These are phyloP conservation scores for Chrysomallon squamiferum DNA, from an alignment of 1,140 invertebrate species.

Conservation along the genomic window DNA sequence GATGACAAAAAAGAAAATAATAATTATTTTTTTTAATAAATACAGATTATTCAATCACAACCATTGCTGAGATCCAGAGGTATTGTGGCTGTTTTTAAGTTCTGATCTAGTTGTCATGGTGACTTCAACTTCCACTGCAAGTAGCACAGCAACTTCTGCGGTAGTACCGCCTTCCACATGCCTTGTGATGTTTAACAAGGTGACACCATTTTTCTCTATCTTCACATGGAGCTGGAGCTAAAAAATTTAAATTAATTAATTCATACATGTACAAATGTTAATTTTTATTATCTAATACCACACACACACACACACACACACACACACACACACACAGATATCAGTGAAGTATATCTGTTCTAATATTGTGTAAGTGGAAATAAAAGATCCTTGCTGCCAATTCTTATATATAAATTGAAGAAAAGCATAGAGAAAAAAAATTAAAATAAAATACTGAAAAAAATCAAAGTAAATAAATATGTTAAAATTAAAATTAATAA, in stretches of 20 bases:
- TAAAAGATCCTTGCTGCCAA: no score
- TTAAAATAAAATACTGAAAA: no score
- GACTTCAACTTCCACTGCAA: conserved; percentile 23
- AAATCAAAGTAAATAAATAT: no score
- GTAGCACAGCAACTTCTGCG: conserved; percentile 44
- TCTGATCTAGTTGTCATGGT: background rate
- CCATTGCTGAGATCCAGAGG: conserved; percentile 6
- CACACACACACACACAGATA: background rate
- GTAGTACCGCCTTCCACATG: conserved; percentile 42
- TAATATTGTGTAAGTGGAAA: background rate
- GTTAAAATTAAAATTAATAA: no score
- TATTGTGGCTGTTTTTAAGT: background rate
- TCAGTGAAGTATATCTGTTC: no score
- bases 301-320: background rate
- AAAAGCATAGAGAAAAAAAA: no score
- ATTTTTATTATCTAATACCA: no score
- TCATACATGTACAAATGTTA: conserved; percentile 6
- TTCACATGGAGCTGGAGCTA: conserved; percentile 25
- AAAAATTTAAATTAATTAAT: conserved; percentile 5
- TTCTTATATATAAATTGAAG: no score
- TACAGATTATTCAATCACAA: conserved; percentile 3
- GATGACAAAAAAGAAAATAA: no score
- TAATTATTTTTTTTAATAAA: no score
- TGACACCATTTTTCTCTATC: conserved; percentile 48
- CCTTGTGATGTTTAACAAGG: conserved; percentile 39